Conservation (phyloP, 2,888 invertebrate species). For the Aporophyla lueneburgensis region DNA sequence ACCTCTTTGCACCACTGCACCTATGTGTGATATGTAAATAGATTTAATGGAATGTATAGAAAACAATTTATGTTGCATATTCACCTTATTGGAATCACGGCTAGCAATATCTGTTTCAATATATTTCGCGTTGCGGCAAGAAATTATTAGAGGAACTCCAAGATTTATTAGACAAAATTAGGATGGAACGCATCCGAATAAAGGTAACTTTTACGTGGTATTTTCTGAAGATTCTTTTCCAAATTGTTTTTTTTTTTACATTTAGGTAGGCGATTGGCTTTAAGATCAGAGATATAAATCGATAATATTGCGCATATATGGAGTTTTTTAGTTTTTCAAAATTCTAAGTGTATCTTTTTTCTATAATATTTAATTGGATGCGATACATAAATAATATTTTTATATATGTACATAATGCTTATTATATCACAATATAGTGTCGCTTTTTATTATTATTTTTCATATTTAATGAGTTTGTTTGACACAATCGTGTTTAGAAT, state of each 20-base stretch:
- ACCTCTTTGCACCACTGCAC: constrained; percentile 75
- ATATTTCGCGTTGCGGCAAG: constrained; percentile 44
- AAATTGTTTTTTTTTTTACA: constrained; percentile 16
- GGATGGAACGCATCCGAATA: constrained; percentile 26
- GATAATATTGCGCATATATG: constrained; percentile 21
- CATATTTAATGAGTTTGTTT: constrained; percentile 52
- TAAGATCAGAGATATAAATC: constrained; percentile 17
- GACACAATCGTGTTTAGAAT: constrained; percentile 58
- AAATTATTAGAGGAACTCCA: constrained; percentile 31
- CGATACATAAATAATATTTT: constrained; percentile 40
- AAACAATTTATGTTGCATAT: constrained; percentile 64
- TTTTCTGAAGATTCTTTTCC: background rate
- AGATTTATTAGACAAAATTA: constrained; percentile 26
- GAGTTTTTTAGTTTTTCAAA: constrained; percentile 24
- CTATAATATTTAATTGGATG: constrained; percentile 40
- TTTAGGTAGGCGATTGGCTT: constrained; percentile 52
- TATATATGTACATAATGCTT: constrained; percentile 63
- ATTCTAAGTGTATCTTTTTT: constrained; percentile 23
- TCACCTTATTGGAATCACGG: constrained; percentile 50
- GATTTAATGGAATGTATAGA: constrained; percentile 71
- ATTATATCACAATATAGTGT: constrained; percentile 50
- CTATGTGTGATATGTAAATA: constrained; percentile 73
- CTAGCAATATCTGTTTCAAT: constrained; percentile 41
- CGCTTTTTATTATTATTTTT: constrained; percentile 62
- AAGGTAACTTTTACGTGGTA: constrained; percentile 53